These are phyloP conservation scores for Dolichallabes microphthalmus DNA, from an alignment of 2,113 vertebrate genomes.

Conservation along the genomic window DNA sequence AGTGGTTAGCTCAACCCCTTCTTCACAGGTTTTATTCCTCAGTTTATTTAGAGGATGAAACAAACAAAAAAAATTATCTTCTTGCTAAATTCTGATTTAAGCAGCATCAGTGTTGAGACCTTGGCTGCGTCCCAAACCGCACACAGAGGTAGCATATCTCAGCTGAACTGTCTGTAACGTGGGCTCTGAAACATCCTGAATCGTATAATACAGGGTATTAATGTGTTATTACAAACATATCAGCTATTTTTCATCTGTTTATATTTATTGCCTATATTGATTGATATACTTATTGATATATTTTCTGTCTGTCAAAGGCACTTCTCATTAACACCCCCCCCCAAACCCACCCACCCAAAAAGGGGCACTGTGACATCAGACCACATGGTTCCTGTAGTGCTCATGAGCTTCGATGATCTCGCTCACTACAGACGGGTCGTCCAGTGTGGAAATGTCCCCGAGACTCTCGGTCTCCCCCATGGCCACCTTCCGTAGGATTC, in stretches of 20 bases:
- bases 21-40: neutral
- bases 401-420: slow-evolving; percentile 78
- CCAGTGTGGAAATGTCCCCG: slow-evolving; percentile 85
- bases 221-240: neutral
- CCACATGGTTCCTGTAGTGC: slow-evolving; percentile 62
- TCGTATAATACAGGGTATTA: neutral
- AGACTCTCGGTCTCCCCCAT: slow-evolving; percentile 65
- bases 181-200: neutral
- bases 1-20: neutral
- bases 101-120: neutral
- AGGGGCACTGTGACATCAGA: neutral
- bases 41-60: neutral
- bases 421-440: slow-evolving; percentile 79
- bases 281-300: neutral
- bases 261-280: neutral
- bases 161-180: neutral
- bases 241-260: neutral
- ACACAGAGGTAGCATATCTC: neutral
- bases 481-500: slow-evolving; percentile 82
- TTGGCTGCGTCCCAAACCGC: neutral
- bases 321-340: neutral
- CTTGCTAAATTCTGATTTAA: neutral
- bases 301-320: neutral
- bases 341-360: neutral
- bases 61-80: neutral